Percentiles rank a stretch among this genome's conserved stretches.
Evolutionary conservation across 2,797 vertebrate species (phyloP).

Genomic region (Gastrophryne carolinensis): DNA sequence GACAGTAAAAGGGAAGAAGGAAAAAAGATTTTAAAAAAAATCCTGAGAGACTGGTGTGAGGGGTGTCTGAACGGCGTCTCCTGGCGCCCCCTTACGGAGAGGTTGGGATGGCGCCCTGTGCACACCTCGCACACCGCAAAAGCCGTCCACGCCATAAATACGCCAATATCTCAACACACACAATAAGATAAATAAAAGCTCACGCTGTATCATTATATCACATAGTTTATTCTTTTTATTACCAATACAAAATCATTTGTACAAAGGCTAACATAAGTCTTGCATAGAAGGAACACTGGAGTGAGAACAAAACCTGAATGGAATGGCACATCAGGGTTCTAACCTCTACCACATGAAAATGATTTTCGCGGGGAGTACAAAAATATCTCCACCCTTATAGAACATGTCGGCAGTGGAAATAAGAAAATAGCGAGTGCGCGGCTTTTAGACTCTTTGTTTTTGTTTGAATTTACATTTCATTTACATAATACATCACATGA

Average conservation of each 20-base stretch:
- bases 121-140: too few species aligned
- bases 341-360: slow-evolving; percentile 62
- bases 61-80: too few species aligned
- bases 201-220: slow-evolving; percentile 11
- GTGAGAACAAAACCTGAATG: slow-evolving; percentile 67
- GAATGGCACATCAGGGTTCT: slow-evolving; percentile 71
- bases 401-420: slow-evolving; percentile 51
- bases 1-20: too few species aligned
- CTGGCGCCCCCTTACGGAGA: too few species aligned
- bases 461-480: not conserved
- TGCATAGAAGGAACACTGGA: slow-evolving; percentile 80
- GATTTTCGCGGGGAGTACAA: slow-evolving; percentile 56
- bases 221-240: slow-evolving; percentile 74
- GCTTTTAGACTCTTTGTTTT: not conserved
- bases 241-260: slow-evolving; percentile 81
- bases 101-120: too few species aligned
- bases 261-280: slow-evolving; percentile 78
- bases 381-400: slow-evolving; percentile 63
- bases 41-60: too few species aligned
- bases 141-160: not conserved
- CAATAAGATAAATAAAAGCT: not conserved
- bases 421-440: not conserved
- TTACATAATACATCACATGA: not conserved
- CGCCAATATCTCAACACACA: not conserved
- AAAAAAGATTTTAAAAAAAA: too few species aligned